phyloP scores from a whole-genome alignment of 2,797 vertebrate genomes.

The Neosalanx taihuensis region DNA sequence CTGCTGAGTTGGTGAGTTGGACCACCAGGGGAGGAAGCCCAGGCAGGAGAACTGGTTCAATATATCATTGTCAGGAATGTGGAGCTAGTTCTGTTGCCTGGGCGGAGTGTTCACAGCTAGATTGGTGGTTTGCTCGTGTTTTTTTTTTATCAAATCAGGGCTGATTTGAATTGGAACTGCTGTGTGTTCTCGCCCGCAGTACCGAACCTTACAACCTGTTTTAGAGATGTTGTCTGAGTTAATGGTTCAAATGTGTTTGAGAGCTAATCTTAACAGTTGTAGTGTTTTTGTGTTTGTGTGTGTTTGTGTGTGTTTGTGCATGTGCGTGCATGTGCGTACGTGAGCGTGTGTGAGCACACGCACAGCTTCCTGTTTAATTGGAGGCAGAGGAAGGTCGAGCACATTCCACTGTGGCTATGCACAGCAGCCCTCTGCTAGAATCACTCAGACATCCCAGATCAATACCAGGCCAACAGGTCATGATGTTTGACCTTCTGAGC shows the following conservation, averaged over 20 bases:
- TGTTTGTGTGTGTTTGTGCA: conserved; percentile 1
- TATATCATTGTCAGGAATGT: conserved; percentile 9
- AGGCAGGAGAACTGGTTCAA: not conserved
- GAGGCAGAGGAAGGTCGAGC: not conserved
- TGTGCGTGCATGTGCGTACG: conserved; percentile 6
- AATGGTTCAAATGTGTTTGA: conserved; percentile 1
- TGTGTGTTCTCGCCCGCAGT: not conserved
- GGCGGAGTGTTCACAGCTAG: not conserved
- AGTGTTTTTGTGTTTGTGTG: not conserved
- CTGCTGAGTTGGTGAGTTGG: conserved; percentile 24
- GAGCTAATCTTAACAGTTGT: not conserved
- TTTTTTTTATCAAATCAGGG: not conserved
- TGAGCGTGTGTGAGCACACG: not conserved
- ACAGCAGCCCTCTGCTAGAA: not conserved
- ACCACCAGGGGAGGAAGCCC: conserved; percentile 9
- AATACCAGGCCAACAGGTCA: conserved; percentile 8
- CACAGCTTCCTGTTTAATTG: not conserved
- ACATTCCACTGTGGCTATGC: not conserved
- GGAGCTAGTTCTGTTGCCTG: not conserved
- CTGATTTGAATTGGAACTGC: not conserved
- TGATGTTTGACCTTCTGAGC: conserved; percentile 2
- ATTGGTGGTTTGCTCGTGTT: not conserved
- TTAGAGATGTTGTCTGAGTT: not conserved
- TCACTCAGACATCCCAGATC: conserved; percentile 14
- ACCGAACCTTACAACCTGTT: not conserved